Evolutionary conservation across 2,888 invertebrate genomes (phyloP), one percentile per base, ranked within the genome.

Genomic region (Ypsolopha sequella): DNA sequence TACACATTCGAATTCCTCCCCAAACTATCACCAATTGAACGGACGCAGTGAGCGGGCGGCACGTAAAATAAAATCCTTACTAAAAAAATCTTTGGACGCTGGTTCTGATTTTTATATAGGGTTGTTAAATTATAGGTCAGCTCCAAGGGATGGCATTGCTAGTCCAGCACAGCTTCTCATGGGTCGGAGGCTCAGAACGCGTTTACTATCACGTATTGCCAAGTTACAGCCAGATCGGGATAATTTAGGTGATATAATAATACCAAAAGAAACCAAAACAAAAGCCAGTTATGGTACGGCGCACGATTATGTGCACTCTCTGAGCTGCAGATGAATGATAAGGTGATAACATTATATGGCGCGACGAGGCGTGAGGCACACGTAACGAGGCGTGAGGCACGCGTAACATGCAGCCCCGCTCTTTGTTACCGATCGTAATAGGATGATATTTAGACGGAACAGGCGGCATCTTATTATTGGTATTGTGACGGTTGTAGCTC

Each of bases 351-450:
- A 1, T 11, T 36, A 6, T 41, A 51, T 8, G 53, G 51, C 8
- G 41, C 36, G 1, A 39, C 13, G 2, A 36, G 54, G 7, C 33
- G 50, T 2, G 36, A 33, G 36, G 48, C 41, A 48, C 44, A 11
- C 6, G 52, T 56, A 7, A 36, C 45, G 13, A 41, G 44, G 4
- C 35, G 35, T 2, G 51, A 50, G 3, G 35, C 48, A n/a, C n/a
- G n/a, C n/a, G n/a, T n/a, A n/a, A n/a, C n/a, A n/a, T n/a, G 9
- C 48, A 51, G 11, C 54, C 56, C 8, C 52, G 56, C 8, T 56
- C 54, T n/a, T 56, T n/a, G n/a, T n/a, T n/a, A n/a, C n/a, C n/a
- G n/a, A n/a, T n/a, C n/a, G n/a, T n/a, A n/a, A n/a, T n/a, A n/a
- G n/a, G n/a, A n/a, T n/a, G n/a, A n/a, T n/a, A n/a, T n/a, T n/a